These are phyloP conservation scores for Brachylomia viminalis DNA, from an alignment of 2,888 invertebrate species.

Conservation along the genomic window DNA sequence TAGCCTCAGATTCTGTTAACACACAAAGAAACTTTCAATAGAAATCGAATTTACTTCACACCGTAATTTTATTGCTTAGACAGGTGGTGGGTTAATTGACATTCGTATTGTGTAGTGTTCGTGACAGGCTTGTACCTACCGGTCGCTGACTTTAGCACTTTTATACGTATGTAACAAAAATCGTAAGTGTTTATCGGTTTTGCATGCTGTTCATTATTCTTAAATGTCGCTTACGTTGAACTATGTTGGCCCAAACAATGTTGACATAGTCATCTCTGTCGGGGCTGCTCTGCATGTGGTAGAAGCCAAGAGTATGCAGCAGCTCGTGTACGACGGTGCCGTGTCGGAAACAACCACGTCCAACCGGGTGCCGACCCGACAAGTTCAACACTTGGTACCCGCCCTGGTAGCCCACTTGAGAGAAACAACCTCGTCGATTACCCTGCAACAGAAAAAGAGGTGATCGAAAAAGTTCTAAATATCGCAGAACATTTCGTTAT, in stretches of 20 bases:
- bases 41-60: constrained; percentile 63
- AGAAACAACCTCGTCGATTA: constrained; percentile 86
- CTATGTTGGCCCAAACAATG: constrained; percentile 93
- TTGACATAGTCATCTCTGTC: constrained; percentile 94
- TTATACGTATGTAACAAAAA: constrained; percentile 21
- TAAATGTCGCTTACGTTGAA: constrained; percentile 85
- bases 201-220: not conserved
- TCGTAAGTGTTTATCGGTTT: constrained; percentile 23
- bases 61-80: constrained; percentile 61
- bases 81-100: constrained; percentile 66
- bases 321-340: constrained; percentile 95
- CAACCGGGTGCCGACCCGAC: constrained; percentile 88
- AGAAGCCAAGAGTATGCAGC: constrained; percentile 95
- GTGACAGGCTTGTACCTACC: constrained; percentile 40
- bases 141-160: constrained; percentile 40
- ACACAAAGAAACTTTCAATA: constrained; percentile 64
- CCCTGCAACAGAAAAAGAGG: constrained; percentile 74
- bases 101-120: constrained; percentile 72
- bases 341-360: constrained; percentile 91
- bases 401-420: constrained; percentile 88
- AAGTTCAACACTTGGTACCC: constrained; percentile 90
- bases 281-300: constrained; percentile 95
- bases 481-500: not conserved
- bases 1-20: constrained; percentile 43
- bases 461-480: not conserved